Evolutionary conservation across 1,140 invertebrate genomes (phyloP), one percentile per base, ranked within the genome.

Genomic region (Dinoponera quadriceps): DNA sequence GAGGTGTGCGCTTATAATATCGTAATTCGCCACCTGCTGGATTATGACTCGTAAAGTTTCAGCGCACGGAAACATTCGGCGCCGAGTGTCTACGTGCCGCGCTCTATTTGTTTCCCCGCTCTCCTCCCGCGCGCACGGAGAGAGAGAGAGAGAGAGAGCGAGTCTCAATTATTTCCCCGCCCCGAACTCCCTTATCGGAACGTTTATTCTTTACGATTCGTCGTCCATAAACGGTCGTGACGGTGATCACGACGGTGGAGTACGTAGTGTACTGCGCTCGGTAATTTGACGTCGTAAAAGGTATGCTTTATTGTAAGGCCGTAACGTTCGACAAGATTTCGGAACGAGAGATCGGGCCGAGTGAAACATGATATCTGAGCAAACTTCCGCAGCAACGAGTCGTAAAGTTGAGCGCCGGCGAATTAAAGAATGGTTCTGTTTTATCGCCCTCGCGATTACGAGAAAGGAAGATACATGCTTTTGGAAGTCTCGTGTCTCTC

Each of bases 21-120:
- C 38, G 66, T 84, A 77, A 84, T 25, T 62, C 33, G 27, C 44
- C 49, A 75, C 22, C 22, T 22, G 29, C 22, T 25, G 51, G 38
- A 66, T 60, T 83, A 68, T 77, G 63, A 69, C n/a, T 55, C 71
- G 63, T 84, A 57, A 78, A 84, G 48, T 78, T 77, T 57, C 48
- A 54, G 68, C 54, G n/a, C 22, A 9, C 13, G 7, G 48, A 18
- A 75, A 60, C 29, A 33, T 49, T 75, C 55, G 16, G 38, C 25
- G 0, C 51, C 29, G 20, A 60, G 38, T 33, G 38, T 11, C 38
- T 78, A 44, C 20, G 5, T n/a, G 18, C 25, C 29, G 33, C 44
- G 14, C 22, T 83, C n/a, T 20, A 14, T 71, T 38, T n/a, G 7
- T 77, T 77, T 71, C 22, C 63, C 2, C 49, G 62, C 11, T 25